Conservation (phyloP, 2,888 invertebrate genomes). For the Xylota segnis region DNA sequence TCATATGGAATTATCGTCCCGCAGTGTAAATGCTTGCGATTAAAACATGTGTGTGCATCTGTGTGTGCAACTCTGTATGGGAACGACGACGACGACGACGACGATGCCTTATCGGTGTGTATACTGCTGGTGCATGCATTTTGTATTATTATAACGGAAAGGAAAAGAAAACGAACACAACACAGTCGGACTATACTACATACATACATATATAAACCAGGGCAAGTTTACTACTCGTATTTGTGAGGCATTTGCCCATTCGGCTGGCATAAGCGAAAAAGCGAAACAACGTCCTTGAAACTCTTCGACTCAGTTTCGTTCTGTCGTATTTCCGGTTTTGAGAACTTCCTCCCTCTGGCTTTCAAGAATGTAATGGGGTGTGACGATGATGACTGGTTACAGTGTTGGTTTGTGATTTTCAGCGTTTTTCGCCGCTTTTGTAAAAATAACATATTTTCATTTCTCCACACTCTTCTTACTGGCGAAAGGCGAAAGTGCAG, state of each 20-base stretch:
- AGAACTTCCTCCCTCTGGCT: slow-evolving; percentile 58
- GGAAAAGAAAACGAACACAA: slow-evolving; percentile 31
- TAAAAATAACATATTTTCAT: slow-evolving; percentile 68
- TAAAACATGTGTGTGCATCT: slow-evolving; percentile 36
- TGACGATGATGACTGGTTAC: slow-evolving; percentile 59
- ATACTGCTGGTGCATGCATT: slow-evolving; percentile 14
- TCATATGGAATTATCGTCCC: slow-evolving; percentile 56
- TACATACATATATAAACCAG: slow-evolving; percentile 48
- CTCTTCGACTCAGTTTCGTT: slow-evolving; percentile 64
- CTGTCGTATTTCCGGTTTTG: slow-evolving; percentile 70
- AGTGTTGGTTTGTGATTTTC: slow-evolving; percentile 46
- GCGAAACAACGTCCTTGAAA: slow-evolving; percentile 64
- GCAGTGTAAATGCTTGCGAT: slow-evolving; percentile 63
- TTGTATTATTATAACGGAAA: slow-evolving; percentile 39
- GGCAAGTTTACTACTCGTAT: slow-evolving; percentile 62
- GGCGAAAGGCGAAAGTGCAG: slow-evolving; percentile 38
- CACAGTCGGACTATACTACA: slow-evolving; percentile 41
- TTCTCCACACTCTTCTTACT: slow-evolving; percentile 6
- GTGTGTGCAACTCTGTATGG: background rate
- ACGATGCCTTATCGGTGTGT: background rate
- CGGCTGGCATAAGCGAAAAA: slow-evolving; percentile 48
- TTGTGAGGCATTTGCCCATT: slow-evolving; percentile 61
- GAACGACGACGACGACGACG: background rate
- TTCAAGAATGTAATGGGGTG: slow-evolving; percentile 71
- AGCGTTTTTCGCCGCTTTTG: slow-evolving; percentile 37